phyloP scores from a whole-genome alignment of 2,797 vertebrate genomes.

The Acrocephalus scirpaceus region DNA sequence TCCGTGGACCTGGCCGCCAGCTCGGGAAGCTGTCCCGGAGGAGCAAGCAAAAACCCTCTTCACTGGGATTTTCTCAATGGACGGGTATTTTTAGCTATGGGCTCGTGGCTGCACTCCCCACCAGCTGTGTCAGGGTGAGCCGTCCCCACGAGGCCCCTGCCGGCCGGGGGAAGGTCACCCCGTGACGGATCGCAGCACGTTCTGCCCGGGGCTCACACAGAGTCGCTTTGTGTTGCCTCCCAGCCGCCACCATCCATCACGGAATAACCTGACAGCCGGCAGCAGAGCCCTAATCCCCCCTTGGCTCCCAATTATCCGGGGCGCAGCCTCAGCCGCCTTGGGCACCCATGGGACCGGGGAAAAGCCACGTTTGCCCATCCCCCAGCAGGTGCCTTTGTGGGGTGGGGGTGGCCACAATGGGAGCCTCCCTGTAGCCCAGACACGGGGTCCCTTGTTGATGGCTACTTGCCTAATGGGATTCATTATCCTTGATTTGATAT shows the following conservation, averaged over 20 bases:
- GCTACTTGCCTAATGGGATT: fast-evolving
- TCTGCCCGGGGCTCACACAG: constrained; percentile 80
- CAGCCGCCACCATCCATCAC: constrained; percentile 96
- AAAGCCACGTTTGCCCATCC: fast-evolving
- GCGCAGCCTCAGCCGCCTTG: neutral
- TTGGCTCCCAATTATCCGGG: neutral
- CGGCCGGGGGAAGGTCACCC: constrained; percentile 55
- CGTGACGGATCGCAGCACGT: constrained; percentile 91
- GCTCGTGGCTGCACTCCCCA: neutral
- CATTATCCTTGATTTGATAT: neutral
- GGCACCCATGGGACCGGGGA: neutral
- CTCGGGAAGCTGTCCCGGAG: neutral
- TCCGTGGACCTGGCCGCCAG: fast-evolving
- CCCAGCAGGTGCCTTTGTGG: fast-evolving
- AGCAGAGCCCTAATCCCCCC: constrained; percentile 79
- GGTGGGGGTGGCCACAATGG: fast-evolving
- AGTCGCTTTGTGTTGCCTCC: constrained; percentile 86
- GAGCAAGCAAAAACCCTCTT: neutral
- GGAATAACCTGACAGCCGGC: constrained; percentile 91
- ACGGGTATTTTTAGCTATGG: constrained; percentile 22
- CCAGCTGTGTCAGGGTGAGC: neutral
- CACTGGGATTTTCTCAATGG: constrained; percentile 33
- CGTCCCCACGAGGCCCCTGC: constrained; percentile 4
- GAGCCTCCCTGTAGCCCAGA: neutral
- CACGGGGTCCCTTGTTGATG: fast-evolving